Conservation (phyloP, 2,888 invertebrate genomes). For the Tortricodes alternella region DNA sequence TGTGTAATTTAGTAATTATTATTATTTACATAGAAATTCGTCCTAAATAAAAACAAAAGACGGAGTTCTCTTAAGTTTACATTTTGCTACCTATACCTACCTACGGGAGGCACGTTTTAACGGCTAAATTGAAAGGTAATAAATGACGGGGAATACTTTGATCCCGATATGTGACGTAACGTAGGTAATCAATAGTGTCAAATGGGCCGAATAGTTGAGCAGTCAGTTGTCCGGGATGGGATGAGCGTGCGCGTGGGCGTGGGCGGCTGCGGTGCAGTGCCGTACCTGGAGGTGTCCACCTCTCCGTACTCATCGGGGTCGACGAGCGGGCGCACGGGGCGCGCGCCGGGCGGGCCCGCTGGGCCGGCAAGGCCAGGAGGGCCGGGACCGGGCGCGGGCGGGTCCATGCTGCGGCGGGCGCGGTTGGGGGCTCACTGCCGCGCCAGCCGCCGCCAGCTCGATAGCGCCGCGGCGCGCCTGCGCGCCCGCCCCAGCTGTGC, state of each 20-base stretch:
- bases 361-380: conserved; percentile 46
- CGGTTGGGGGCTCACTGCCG: conserved; percentile 41
- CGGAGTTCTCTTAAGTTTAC: too few relatives aligned
- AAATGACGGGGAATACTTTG: background rate
- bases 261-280: background rate
- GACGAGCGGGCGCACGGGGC: conserved; percentile 86
- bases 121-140: background rate
- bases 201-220: too few relatives aligned
- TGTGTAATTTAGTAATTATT: too few relatives aligned
- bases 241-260: background rate
- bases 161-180: background rate
- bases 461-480: conserved; percentile 24
- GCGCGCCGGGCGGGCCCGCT: conserved; percentile 38
- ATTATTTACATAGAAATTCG: too few relatives aligned
- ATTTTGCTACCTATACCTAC: too few relatives aligned
- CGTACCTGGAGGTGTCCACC: conserved; percentile 90
- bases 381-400: conserved; percentile 45
- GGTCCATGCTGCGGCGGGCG: conserved; percentile 56
- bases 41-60: too few relatives aligned
- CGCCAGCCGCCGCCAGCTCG: conserved; percentile 29
- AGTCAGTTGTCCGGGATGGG: background rate
- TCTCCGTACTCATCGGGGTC: conserved; percentile 92
- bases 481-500: conserved; percentile 19
- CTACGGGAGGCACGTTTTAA: too few relatives aligned
- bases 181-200: background rate